Base-by-base conservation (phyloP, 2,113 vertebrate species). In the Indicator maculatus region DNA sequence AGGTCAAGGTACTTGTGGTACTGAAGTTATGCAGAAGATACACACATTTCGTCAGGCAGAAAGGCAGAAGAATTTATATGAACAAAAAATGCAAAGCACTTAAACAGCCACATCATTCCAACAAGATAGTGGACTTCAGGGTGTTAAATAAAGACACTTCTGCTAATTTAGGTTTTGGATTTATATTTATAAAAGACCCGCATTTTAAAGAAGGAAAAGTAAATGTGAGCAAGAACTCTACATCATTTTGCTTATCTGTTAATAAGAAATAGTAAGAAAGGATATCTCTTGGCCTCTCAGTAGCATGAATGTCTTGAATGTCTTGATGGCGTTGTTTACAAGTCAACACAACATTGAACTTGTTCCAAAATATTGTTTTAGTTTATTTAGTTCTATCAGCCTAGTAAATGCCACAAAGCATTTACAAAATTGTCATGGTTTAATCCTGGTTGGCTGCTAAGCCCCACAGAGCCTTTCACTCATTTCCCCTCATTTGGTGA, bases 381-480 rank as follows among this genome's bases (percentile, higher is more conserved):
- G 19, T 79, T 92, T 86, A 58, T 76, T 86, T 95, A 85, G 55
- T 71, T 69, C 61, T 90, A 80, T 5, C 15, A 88, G 64, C 24
- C 31, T 74, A 76, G 67, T 75, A 95, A 93, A 63, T 74, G 63
- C 18, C 67, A 76, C 8, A 33, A 73, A 87, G 11, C 39, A 67
- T 81, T 83, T 66, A 76, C 44, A 72, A 92, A 82, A 14, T 18
- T 36, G 18, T 65, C 28, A 16, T 16, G 11, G 9, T 45, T 28
- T 58, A 92, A 66, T 31, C 13, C n/a, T 5, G 0, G 19, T 23
- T 61, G 18, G 19, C 10, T 2, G 4, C 28, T 58, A 39, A 52
- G 31, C 16, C 38, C 9, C 65, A 28, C 23, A 9, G 4, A 67
- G 28, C 11, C 1, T 0, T 23, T 56, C 1, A 0, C 45, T 61